A percentile compares a stretch with the other conserved stretches of the same genome.
phyloP scores from a whole-genome alignment of 2,113 vertebrate species.

The Chaetodon auriga region DNA sequence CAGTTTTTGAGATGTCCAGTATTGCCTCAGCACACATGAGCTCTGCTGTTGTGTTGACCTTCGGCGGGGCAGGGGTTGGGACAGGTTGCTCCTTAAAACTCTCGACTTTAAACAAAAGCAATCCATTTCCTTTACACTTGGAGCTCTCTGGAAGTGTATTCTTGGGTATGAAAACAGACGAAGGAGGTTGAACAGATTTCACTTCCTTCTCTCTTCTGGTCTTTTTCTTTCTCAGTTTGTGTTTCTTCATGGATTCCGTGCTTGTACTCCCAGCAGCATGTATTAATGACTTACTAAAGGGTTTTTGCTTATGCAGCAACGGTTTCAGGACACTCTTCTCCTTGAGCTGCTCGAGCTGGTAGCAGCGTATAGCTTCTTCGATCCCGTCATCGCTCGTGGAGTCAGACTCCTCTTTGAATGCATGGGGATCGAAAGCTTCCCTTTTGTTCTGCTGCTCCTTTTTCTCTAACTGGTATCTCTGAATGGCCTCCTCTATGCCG shows the following conservation, averaged over 20 bases:
- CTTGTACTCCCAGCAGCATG: constrained; percentile 50
- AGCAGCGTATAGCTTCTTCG: constrained; percentile 93
- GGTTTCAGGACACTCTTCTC: constrained; percentile 68
- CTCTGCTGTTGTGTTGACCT: constrained; percentile 90
- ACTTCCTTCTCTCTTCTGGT: constrained; percentile 70
- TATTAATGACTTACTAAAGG: constrained; percentile 52
- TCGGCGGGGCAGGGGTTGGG: constrained; percentile 67
- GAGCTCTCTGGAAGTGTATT: constrained; percentile 27
- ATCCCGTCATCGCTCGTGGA: constrained; percentile 95
- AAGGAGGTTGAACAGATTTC: constrained; percentile 46
- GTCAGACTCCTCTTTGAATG: constrained; percentile 78
- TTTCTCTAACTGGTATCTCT: constrained; percentile 90
- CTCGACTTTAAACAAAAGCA: constrained; percentile 60
- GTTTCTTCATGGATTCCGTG: constrained; percentile 69
- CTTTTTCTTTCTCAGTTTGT: constrained; percentile 80
- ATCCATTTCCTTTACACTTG: constrained; percentile 68
- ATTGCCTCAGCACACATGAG: constrained; percentile 97
- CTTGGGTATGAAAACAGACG: constrained; percentile 30
- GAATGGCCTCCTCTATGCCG: constrained; percentile 97
- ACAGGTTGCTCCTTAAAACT: constrained; percentile 49
- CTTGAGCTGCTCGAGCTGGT: constrained; percentile 91
- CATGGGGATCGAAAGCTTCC: constrained; percentile 20
- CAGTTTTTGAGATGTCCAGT: constrained; percentile 96
- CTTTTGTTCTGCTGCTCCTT: constrained; percentile 75
- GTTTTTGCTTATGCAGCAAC: constrained; percentile 59